Evolutionary conservation across 2,113 vertebrate species (phyloP).

Genomic region (Bujurquina vittata): DNA sequence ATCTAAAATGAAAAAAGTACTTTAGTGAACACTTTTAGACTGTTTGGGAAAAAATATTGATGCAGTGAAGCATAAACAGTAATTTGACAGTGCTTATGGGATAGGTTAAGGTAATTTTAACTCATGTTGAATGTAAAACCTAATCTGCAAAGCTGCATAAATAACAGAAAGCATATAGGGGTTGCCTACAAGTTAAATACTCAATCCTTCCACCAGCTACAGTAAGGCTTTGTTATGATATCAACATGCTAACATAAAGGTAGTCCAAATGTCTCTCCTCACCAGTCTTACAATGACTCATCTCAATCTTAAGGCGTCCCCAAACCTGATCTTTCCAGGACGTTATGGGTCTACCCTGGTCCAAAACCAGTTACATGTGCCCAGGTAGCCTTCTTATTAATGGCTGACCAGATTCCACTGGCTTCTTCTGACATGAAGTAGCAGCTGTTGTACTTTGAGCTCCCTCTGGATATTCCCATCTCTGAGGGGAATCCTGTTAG

Average conservation of each 20-base stretch:
- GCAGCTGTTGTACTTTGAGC: background rate
- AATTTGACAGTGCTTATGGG: background rate
- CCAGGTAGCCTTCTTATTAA: background rate
- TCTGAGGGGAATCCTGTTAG: background rate
- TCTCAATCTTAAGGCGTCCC: background rate
- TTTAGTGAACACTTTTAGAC: background rate
- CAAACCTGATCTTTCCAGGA: background rate
- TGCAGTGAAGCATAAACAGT: background rate
- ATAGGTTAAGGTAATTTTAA: background rate
- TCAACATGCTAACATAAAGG: background rate
- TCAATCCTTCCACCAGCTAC: background rate
- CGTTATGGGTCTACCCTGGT: background rate
- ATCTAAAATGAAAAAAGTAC: background rate
- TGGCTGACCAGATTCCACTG: background rate
- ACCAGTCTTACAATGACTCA: background rate
- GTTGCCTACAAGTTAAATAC: background rate
- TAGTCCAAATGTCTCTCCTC: background rate
- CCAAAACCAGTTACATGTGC: background rate
- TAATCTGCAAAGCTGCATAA: background rate
- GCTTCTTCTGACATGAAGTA: background rate
- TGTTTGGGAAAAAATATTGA: background rate
- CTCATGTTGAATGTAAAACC: background rate
- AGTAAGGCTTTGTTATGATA: background rate
- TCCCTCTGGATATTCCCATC: background rate
- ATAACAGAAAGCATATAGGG: background rate